phyloP scores from a whole-genome alignment of 2,113 vertebrate genomes.

The Xiphorhynchus elegans region DNA sequence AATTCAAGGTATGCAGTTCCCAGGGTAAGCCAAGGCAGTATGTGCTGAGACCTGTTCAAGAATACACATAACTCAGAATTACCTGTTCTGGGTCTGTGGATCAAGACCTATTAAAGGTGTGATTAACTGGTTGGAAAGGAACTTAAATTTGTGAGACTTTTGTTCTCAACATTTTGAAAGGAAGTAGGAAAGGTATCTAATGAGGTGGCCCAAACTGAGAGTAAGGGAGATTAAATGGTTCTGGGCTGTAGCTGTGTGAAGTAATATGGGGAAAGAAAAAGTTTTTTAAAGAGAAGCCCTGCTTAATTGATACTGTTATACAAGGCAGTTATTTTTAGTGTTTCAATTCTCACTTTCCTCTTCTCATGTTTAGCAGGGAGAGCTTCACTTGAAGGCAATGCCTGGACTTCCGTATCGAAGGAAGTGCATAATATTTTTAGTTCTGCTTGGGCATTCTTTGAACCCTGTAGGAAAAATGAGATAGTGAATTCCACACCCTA shows the following conservation, averaged over 20 bases:
- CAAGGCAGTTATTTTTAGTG: neutral
- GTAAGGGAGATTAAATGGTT: neutral
- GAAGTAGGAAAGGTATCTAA: neutral
- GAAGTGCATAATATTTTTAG: neutral
- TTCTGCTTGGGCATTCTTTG: neutral
- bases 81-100: neutral
- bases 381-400: neutral
- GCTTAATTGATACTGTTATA: neutral
- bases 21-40: rapidly evolving
- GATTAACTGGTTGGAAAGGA: neutral
- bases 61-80: neutral
- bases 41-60: neutral
- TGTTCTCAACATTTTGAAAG: neutral
- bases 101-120: neutral
- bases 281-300: neutral
- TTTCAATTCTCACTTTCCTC: neutral
- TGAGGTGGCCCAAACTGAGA: neutral
- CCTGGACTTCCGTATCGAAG: neutral
- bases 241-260: neutral
- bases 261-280: neutral
- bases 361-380: neutral
- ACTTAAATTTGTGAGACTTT: neutral
- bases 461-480: neutral
- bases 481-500: neutral
- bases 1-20: neutral